Evolutionary conservation across 2,888 invertebrate species (phyloP).

Genomic region (Oscheius sp.): DNA sequence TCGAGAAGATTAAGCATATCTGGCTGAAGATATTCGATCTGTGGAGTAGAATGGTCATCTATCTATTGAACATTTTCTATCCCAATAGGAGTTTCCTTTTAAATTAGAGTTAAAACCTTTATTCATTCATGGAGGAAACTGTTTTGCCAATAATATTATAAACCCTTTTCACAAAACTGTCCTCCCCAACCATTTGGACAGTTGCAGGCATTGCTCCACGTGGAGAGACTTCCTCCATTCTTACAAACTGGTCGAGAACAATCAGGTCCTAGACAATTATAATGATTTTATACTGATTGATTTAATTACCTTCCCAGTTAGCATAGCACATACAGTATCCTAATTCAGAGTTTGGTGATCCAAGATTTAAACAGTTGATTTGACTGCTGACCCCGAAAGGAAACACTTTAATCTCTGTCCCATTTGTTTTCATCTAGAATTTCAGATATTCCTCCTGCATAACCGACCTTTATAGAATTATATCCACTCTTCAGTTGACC

Average conservation of each 20-base stretch:
- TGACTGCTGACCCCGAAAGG: slow-evolving; percentile 8
- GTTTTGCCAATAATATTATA: too few relatives aligned
- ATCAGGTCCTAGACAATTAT: slow-evolving; percentile 6
- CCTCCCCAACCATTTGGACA: background rate
- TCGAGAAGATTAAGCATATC: too few relatives aligned
- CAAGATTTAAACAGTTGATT: background rate
- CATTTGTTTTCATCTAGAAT: too few relatives aligned
- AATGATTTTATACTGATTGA: background rate
- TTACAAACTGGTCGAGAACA: background rate
- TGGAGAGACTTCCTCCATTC: background rate
- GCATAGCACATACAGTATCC: background rate
- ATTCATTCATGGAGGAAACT: too few relatives aligned
- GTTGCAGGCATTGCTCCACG: slow-evolving; percentile 13
- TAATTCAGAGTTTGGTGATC: background rate
- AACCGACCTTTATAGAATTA: background rate
- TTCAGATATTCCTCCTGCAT: too few relatives aligned
- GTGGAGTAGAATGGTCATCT: too few relatives aligned
- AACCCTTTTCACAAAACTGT: background rate
- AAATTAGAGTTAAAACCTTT: too few relatives aligned
- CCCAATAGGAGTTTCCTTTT: too few relatives aligned
- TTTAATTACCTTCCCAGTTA: background rate
- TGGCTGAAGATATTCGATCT: too few relatives aligned
- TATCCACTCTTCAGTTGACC: background rate
- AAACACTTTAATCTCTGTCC: slow-evolving; percentile 1
- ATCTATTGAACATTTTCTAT: too few relatives aligned